phyloP scores from a whole-genome alignment of 1,140 invertebrate species.

The Aphis gossypii region DNA sequence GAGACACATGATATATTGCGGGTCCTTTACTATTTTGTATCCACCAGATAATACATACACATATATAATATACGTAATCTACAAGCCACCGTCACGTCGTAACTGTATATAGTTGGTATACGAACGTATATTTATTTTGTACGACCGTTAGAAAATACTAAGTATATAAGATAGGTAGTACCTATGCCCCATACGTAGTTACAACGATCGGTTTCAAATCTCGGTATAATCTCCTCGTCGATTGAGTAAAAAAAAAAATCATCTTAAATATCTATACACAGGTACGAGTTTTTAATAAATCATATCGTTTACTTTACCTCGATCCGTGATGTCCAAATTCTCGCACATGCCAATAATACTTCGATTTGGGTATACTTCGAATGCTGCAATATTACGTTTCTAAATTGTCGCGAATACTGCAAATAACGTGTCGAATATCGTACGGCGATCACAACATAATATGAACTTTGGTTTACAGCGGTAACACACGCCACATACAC shows the following conservation, averaged over 20 bases:
- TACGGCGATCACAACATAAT: too few species aligned
- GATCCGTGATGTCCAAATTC: background rate
- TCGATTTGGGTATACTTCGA: background rate
- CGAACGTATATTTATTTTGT: too few species aligned
- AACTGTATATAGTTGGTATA: too few species aligned
- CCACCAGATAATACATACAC: too few species aligned
- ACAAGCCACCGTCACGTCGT: too few species aligned
- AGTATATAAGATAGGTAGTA: too few species aligned
- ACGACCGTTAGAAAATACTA: too few species aligned
- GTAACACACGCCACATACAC: background rate
- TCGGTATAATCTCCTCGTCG: background rate
- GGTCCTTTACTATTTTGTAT: background rate
- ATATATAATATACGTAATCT: too few species aligned
- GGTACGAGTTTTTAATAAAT: too few species aligned
- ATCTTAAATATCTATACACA: background rate
- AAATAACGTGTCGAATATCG: background rate
- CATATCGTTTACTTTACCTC: background rate
- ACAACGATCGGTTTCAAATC: background rate
- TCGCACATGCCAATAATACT: background rate
- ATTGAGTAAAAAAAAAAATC: too few species aligned
- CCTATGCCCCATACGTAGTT: too few species aligned
- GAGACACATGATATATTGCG: background rate
- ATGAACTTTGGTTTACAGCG: background rate
- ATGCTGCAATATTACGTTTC: background rate
- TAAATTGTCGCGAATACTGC: background rate